Evolutionary conservation across 2,113 vertebrate species (phyloP), one percentile per base, ranked within the genome.

Genomic region (Neotoma lepida): DNA sequence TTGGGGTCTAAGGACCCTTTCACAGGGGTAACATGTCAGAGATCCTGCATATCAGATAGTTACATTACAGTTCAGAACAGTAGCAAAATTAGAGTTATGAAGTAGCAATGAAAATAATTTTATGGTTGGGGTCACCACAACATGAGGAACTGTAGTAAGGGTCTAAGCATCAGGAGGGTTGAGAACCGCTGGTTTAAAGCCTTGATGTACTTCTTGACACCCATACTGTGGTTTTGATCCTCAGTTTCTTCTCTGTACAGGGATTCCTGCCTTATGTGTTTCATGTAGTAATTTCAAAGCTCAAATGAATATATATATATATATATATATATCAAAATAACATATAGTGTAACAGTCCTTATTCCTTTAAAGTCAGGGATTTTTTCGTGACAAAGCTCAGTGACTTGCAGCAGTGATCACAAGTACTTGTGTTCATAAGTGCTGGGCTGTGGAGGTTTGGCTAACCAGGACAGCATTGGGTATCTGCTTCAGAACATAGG

Each of bases 281-380:
- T 88, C 33, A 13, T 86, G n/a, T 3, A 86, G 46, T 35, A 77
- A 6, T 82, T 91, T 86, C 76, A 86, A 91, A 93, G 78, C 30
- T 30, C n/a, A 93, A 90, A 80, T 92, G 39, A 76, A 77, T n/a
- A n/a, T n/a, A n/a, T n/a, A n/a, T n/a, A n/a, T n/a, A n/a, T n/a
- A n/a, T n/a, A n/a, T n/a, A n/a, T n/a, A n/a, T n/a, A 93, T 91
- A 76, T 46, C n/a, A 93, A 94, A 51, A 1, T 46, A 10, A 64
- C 78, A 2, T 10, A 51, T 41, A 64, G 24, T 85, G 3, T 63
- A 94, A 63, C 9, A 77, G 14, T 24, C 24, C 17, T 94, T 94
- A 77, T 73, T 84, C 9, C 41, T 78, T 94, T 63, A 85, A 64
- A 86, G 66, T 94, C 26, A 54, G 9, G 39, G 74, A 46, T 77